Base-by-base conservation (phyloP, 1,140 invertebrate genomes). In the Thaumatotibia leucotreta region DNA sequence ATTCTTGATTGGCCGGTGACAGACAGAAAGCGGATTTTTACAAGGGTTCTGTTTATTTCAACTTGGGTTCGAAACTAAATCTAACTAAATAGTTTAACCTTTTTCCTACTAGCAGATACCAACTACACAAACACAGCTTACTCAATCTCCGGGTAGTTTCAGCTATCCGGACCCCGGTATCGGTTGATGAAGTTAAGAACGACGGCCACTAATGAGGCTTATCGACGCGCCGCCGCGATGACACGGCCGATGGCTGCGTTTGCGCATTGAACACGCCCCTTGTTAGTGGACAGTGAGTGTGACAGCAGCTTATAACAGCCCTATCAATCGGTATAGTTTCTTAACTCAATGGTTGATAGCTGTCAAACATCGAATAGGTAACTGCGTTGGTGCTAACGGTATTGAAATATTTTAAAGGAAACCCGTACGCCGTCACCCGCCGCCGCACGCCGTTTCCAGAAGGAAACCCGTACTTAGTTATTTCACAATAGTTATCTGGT, bases 131-230 rank as follows among this genome's bases (percentile, higher is more conserved):
- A 45, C 35, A 39, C 39, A 45, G 17, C n/a, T 17, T 45, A n/a
- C 17, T 45, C 39, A 45, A 45, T 45, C 39, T 45, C 39, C 9
- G 2, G 5, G 39, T 45, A 45, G 39, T 45, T 45, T 45, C 39
- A 45, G 39, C 39, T 45, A 45, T 45, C 39, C 39, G n/a, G 50
- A 22, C 4, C 23, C n/a, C 66, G 61, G 69, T 79, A 81, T 84
- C 80, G 65, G 67, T 72, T 82, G 80, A 84, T 82, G 80, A 82
- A 84, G 82, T 80, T 83, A 79, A 80, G 74, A 77, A 70, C 67
- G 63, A 74, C 73, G 54, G 69, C 64, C 73, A 63, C 84, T 86
- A 84, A 86, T 86, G 84, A 84, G 82, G 67, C 73, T 83, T 86
- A 84, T 84, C 84, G 69, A 63, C 31, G 50, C 24, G 52, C 63